Conservation (phyloP, 2,888 invertebrate species). For the Alloscopus bannaensis region DNA sequence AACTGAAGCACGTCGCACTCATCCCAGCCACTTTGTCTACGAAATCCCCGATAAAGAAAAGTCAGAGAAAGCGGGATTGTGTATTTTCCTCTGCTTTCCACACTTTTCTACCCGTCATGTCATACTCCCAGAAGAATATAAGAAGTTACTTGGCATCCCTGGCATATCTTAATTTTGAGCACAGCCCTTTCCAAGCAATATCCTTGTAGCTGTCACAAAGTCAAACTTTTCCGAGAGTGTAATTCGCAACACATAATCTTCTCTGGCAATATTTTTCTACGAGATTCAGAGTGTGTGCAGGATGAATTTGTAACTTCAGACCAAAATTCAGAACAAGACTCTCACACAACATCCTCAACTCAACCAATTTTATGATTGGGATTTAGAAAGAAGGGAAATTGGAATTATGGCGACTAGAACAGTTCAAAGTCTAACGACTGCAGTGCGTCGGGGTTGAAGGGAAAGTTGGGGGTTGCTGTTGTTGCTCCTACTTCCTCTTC, state of each 20-base stretch:
- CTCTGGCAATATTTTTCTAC: conserved; percentile 3
- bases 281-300: no score
- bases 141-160: background rate
- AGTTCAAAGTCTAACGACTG: no score
- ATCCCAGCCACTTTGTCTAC: conserved; percentile 7
- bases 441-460: no score
- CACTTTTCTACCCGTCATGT: background rate
- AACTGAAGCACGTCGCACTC: background rate
- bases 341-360: no score
- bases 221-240: conserved; percentile 16
- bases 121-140: background rate
- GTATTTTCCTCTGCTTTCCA: background rate
- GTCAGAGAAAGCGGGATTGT: background rate
- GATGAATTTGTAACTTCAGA: no score
- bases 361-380: conserved; percentile 1
- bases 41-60: conserved; percentile 10
- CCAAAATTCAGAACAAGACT: no score
- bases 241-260: conserved; percentile 14
- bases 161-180: conserved; percentile 21
- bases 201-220: conserved; percentile 28
- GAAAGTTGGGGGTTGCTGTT: no score
- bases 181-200: conserved; percentile 9
- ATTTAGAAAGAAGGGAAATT: conserved; percentile 13
- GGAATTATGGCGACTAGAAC: no score
- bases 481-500: no score